Evolutionary conservation across 2,888 invertebrate genomes (phyloP).

Genomic region (Teleogryllus oceanicus): DNA sequence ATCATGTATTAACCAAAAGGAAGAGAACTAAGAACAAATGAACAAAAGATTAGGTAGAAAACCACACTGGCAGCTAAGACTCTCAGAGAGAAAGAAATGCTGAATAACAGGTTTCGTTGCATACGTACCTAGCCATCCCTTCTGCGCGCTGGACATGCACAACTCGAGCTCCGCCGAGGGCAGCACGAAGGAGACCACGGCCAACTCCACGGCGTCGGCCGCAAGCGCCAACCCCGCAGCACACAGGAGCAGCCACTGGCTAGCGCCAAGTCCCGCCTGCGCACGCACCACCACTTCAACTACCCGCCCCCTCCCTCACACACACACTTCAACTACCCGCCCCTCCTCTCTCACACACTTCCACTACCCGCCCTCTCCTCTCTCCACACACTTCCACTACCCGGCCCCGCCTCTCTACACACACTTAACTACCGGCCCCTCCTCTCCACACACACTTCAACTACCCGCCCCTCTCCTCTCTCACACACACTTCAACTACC

Average conservation of each 20-base stretch:
- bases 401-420: neutral
- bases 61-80: too few species aligned
- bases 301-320: constrained; percentile 29
- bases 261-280: constrained; percentile 68
- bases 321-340: too few species aligned
- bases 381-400: constrained; percentile 28
- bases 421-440: constrained; percentile 29
- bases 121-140: constrained; percentile 68
- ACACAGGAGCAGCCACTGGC: constrained; percentile 62
- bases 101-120: too few species aligned
- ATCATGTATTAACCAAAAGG: too few species aligned
- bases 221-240: constrained; percentile 65
- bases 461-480: too few species aligned
- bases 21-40: too few species aligned
- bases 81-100: too few species aligned
- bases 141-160: constrained; percentile 68
- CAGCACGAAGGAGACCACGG: constrained; percentile 67
- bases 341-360: neutral
- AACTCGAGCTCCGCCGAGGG: constrained; percentile 73
- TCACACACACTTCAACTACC: too few species aligned
- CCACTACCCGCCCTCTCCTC: too few species aligned
- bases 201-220: constrained; percentile 65
- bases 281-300: neutral
- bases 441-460: neutral
- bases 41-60: too few species aligned